Evolutionary conservation across 2,113 vertebrate species (phyloP).

Genomic region (Bujurquina vittata): DNA sequence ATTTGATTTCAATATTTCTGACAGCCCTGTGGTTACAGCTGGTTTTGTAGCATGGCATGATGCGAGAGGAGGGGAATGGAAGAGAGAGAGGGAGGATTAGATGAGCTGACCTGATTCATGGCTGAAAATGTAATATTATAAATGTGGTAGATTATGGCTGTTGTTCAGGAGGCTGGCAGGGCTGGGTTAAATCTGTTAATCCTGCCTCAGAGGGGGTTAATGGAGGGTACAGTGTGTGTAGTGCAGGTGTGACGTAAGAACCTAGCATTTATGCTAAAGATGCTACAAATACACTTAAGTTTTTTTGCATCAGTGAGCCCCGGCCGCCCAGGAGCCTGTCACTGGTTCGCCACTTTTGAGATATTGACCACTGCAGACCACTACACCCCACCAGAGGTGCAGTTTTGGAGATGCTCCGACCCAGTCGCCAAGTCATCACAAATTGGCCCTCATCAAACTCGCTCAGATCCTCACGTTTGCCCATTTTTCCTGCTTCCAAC

Average conservation of each 20-base stretch:
- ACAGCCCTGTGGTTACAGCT: conserved; percentile 12
- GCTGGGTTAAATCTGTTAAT: conserved; percentile 70
- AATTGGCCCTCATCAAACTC: too few species aligned
- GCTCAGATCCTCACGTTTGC: too few species aligned
- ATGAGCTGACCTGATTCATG: conserved; percentile 74
- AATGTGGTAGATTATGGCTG: conserved; percentile 74
- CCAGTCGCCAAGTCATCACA: too few species aligned
- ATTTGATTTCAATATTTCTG: conserved; percentile 22
- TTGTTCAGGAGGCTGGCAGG: conserved; percentile 21
- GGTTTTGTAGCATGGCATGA: neutral
- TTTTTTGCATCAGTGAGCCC: neutral
- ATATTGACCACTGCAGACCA: too few species aligned
- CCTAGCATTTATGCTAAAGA: neutral
- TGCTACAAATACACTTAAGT: neutral
- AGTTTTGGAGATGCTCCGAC: too few species aligned
- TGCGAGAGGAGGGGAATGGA: neutral
- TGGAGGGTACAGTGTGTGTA: neutral
- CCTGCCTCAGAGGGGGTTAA: conserved; percentile 43
- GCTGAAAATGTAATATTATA: conserved; percentile 74
- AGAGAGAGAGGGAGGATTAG: conserved; percentile 48
- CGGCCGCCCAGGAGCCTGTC: too few species aligned
- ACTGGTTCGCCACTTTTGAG: too few species aligned
- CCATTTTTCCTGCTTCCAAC: too few species aligned
- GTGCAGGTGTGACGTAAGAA: neutral
- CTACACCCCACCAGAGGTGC: too few species aligned